Conservation (phyloP, 2,888 invertebrate genomes). For the Folsomia manolachei region DNA sequence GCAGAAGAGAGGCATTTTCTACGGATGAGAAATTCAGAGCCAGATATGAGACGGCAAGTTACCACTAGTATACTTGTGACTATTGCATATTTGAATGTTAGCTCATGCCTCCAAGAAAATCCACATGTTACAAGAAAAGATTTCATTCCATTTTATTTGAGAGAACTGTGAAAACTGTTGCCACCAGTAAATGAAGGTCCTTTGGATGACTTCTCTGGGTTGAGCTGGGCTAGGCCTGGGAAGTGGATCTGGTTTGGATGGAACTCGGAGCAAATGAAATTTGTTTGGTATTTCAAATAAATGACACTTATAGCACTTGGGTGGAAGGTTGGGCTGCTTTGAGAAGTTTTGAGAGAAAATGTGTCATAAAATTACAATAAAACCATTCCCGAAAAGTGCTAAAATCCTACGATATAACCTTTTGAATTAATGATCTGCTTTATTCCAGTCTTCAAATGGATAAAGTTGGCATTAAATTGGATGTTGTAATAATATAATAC, state of each 20-base stretch:
- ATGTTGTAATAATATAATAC: neutral
- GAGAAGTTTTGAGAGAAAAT: constrained; percentile 6
- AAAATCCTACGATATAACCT: constrained; percentile 11
- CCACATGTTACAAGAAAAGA: neutral
- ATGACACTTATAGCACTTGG: constrained; percentile 5
- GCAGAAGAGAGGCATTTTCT: too few relatives aligned
- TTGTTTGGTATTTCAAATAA: constrained; percentile 18
- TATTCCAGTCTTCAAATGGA: constrained; percentile 1
- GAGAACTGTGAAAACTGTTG: too few relatives aligned
- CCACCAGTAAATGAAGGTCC: too few relatives aligned
- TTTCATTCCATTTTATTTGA: neutral
- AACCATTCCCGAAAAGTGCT: constrained; percentile 10
- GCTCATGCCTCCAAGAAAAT: too few relatives aligned
- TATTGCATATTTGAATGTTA: too few relatives aligned
- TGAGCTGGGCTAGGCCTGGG: neutral
- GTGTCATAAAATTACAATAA: constrained; percentile 24
- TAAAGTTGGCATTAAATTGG: constrained; percentile 15
- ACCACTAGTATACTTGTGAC: too few relatives aligned
- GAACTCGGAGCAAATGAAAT: constrained; percentile 8
- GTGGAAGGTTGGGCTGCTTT: constrained; percentile 8
- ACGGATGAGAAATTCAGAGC: too few relatives aligned
- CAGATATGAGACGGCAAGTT: too few relatives aligned
- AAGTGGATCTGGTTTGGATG: neutral
- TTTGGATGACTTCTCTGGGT: too few relatives aligned
- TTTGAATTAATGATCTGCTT: constrained; percentile 23